Conservation (phyloP, 2,113 vertebrate genomes). For the Crotalus horridus region DNA sequence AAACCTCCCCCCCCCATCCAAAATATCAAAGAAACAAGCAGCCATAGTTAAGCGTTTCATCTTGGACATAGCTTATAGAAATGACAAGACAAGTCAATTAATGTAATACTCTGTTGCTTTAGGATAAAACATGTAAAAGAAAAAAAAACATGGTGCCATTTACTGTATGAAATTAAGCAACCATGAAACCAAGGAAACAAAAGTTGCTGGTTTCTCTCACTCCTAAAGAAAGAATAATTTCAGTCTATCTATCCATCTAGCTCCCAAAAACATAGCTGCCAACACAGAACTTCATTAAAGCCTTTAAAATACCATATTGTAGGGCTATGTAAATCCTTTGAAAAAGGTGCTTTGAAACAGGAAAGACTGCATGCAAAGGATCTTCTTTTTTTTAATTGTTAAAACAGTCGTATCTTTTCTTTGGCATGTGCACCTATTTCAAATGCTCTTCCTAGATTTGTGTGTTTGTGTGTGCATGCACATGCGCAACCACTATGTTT, state of each 20-base stretch:
- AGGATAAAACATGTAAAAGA: conserved; percentile 74
- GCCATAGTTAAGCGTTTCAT: conserved; percentile 73
- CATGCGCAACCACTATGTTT: neutral
- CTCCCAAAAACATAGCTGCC: neutral
- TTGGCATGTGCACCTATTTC: neutral
- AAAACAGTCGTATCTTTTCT: neutral
- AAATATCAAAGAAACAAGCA: conserved; percentile 63
- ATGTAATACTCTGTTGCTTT: conserved; percentile 76
- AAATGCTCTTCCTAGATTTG: neutral
- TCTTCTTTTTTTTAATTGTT: neutral
- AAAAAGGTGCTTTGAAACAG: neutral
- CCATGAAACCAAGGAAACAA: conserved; percentile 53
- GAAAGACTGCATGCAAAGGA: neutral
- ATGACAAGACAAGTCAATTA: conserved; percentile 84
- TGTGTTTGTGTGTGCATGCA: neutral
- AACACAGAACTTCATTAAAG: neutral
- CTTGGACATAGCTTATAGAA: conserved; percentile 76
- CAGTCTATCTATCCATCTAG: neutral
- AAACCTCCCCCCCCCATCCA: conserved; percentile 28
- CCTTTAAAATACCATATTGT: neutral
- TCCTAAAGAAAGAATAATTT: conserved; percentile 40
- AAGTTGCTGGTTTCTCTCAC: conserved; percentile 51
- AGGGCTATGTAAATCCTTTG: neutral
- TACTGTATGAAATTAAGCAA: conserved; percentile 66
- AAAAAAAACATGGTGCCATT: conserved; percentile 66